Evolutionary conservation across 2,888 invertebrate species (phyloP).

Genomic region (Xestia ashworthii): DNA sequence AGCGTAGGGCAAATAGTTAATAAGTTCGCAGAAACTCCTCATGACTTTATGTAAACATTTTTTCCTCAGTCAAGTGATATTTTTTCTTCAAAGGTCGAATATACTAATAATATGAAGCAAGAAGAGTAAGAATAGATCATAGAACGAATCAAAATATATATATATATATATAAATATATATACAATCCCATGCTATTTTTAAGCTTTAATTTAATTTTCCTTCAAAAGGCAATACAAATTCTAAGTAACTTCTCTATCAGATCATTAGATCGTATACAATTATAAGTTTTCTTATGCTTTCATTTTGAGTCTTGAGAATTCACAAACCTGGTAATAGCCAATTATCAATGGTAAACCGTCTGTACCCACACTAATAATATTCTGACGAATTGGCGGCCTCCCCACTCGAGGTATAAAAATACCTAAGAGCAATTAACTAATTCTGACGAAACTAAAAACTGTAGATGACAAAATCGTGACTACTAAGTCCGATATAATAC

Average conservation of each 20-base stretch:
- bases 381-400: no score
- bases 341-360: not conserved
- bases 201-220: no score
- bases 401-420: not conserved
- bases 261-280: not conserved
- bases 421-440: not conserved
- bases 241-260: no score
- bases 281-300: not conserved
- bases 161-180: no score
- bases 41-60: not conserved
- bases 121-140: not conserved
- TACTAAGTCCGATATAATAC: not conserved
- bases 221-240: no score
- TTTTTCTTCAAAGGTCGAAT: not conserved
- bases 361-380: not conserved
- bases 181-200: not conserved
- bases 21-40: not conserved
- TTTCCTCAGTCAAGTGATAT: not conserved
- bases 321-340: not conserved
- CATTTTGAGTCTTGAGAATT: not conserved
- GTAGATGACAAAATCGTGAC: not conserved
- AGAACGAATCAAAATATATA: not conserved
- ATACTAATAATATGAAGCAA: not conserved
- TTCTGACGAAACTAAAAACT: not conserved
- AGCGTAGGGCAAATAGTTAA: not conserved